Conservation (phyloP, 2,113 vertebrate genomes). For the Solea solea region DNA sequence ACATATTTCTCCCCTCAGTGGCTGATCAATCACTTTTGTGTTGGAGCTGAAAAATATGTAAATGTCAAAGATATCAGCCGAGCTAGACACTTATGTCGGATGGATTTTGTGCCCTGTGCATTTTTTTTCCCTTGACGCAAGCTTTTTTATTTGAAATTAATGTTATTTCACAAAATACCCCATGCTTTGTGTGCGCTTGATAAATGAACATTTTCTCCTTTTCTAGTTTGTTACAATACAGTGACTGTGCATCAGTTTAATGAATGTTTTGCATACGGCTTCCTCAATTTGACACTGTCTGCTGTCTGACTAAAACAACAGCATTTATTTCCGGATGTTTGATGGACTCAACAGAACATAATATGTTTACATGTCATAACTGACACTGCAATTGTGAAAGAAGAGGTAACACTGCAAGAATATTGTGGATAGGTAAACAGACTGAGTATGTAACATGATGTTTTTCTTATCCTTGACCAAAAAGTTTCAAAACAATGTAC, state of each 20-base stretch:
- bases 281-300: not conserved
- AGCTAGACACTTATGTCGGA: not conserved
- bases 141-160: not conserved
- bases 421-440: no score
- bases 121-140: not conserved
- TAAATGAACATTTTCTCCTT: not conserved
- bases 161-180: not conserved
- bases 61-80: not conserved
- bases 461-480: no score
- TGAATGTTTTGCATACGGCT: not conserved
- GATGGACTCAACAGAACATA: not conserved
- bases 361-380: not conserved
- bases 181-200: not conserved
- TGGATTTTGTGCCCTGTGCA: not conserved
- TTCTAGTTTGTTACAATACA: not conserved
- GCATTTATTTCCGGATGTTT: not conserved
- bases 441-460: no score
- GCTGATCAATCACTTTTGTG: conserved; percentile 14
- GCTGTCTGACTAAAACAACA: not conserved
- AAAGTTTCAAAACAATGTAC: no score
- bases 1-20: conserved; percentile 1
- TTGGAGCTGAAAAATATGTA: conserved; percentile 5
- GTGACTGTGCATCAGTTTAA: not conserved
- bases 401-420: no score
- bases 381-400: no score